These are phyloP conservation scores for Eublepharis macularius DNA, from an alignment of 2,113 vertebrate genomes.

Conservation along the genomic window DNA sequence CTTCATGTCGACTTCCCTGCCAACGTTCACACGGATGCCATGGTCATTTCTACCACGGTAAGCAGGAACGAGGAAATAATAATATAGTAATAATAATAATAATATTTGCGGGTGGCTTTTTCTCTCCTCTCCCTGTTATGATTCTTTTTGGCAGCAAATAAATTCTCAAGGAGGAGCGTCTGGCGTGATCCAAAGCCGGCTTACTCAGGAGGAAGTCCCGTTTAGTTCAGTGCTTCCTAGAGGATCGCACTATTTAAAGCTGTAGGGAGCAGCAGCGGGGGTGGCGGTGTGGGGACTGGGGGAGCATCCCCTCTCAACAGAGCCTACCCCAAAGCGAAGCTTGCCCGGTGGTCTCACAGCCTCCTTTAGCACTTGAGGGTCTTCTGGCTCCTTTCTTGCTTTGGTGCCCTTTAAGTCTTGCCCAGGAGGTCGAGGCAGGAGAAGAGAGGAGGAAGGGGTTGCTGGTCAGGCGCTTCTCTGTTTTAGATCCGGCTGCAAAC, in stretches of 20 bases:
- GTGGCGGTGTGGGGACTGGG: constrained; percentile 15
- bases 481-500: constrained; percentile 41
- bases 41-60: constrained; percentile 99
- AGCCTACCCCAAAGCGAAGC: constrained; percentile 24
- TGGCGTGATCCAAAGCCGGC: neutral
- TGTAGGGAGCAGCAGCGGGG: neutral
- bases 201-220: neutral
- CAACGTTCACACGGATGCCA: constrained; percentile 94
- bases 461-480: neutral
- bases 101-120: neutral
- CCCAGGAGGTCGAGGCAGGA: neutral
- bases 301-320: constrained; percentile 2
- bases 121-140: neutral
- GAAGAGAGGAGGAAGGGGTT: neutral
- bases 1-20: constrained; percentile 96
- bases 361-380: neutral
- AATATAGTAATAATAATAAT: no score
- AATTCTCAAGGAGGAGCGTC: neutral
- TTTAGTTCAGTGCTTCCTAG: neutral
- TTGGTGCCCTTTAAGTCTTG: neutral
- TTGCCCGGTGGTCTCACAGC: neutral
- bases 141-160: neutral
- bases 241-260: constrained; percentile 3
- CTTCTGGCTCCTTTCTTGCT: constrained; percentile 22
- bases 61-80: constrained; percentile 20